Conservation (phyloP, 2,888 invertebrate species). For the Seira musarum region DNA sequence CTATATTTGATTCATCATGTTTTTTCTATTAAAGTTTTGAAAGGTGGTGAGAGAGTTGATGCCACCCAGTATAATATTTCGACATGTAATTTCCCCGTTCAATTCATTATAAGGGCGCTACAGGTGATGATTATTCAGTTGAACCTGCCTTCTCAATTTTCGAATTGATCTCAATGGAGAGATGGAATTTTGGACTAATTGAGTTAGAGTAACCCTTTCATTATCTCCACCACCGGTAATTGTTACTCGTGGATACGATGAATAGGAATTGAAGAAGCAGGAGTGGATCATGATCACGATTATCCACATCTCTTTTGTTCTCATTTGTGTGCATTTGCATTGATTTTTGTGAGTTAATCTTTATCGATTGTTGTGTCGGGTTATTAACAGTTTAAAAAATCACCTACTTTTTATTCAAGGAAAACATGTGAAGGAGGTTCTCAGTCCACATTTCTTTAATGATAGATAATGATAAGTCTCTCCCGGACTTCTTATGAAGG, state of each 20-base stretch:
- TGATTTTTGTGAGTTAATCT: background rate
- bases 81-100: background rate
- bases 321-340: background rate
- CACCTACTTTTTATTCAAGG: background rate
- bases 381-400: background rate
- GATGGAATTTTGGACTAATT: slow-evolving; percentile 48
- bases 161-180: background rate
- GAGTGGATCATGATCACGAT: slow-evolving; percentile 4
- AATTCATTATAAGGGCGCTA: slow-evolving; percentile 14
- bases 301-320: slow-evolving; percentile 18
- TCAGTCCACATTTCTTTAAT: slow-evolving; percentile 1
- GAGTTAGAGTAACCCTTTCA: slow-evolving; percentile 63
- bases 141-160: slow-evolving; percentile 1
- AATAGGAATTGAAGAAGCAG: slow-evolving; percentile 30
- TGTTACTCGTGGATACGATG: slow-evolving; percentile 19
- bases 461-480: slow-evolving; percentile 7
- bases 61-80: background rate
- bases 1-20: background rate
- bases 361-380: background rate
- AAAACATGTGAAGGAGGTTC: background rate
- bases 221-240: slow-evolving; percentile 61
- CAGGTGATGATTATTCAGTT: slow-evolving; percentile 14
- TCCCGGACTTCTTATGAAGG: background rate
- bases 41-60: background rate
- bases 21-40: slow-evolving; percentile 2